These are phyloP conservation scores for Cremastinae sp. DNA, from an alignment of 2,888 invertebrate genomes.

Conservation along the genomic window DNA sequence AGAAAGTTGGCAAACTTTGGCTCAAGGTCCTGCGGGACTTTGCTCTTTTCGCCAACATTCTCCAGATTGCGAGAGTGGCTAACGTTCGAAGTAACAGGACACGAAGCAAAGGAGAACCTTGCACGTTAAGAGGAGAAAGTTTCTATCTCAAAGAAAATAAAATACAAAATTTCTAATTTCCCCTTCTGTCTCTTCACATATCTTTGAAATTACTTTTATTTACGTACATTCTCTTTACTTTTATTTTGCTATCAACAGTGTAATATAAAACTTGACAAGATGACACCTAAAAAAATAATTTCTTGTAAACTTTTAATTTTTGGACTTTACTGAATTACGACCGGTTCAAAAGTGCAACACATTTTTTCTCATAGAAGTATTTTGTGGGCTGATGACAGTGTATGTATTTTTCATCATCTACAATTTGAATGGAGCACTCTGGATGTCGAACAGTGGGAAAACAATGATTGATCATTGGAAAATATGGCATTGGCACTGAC, in stretches of 20 bases:
- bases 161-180: no score
- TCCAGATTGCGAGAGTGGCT: slow-evolving; percentile 7
- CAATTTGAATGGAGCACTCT: neutral
- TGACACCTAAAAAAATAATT: no score
- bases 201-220: no score
- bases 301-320: no score
- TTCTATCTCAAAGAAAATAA: neutral
- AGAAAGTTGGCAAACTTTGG: slow-evolving; percentile 21
- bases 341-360: no score
- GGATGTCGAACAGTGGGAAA: neutral
- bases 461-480: slow-evolving; percentile 12
- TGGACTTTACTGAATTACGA: no score
- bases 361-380: no score
- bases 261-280: no score
- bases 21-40: slow-evolving; percentile 28
- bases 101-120: slow-evolving; percentile 5
- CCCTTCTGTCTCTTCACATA: no score
- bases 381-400: neutral
- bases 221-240: no score
- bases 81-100: slow-evolving; percentile 20
- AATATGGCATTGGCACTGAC: neutral
- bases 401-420: neutral
- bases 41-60: slow-evolving; percentile 23
- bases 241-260: no score
- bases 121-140: slow-evolving; percentile 19